These are phyloP conservation scores for Euwallacea fornicatus DNA, from an alignment of 1,140 invertebrate genomes.

Conservation along the genomic window DNA sequence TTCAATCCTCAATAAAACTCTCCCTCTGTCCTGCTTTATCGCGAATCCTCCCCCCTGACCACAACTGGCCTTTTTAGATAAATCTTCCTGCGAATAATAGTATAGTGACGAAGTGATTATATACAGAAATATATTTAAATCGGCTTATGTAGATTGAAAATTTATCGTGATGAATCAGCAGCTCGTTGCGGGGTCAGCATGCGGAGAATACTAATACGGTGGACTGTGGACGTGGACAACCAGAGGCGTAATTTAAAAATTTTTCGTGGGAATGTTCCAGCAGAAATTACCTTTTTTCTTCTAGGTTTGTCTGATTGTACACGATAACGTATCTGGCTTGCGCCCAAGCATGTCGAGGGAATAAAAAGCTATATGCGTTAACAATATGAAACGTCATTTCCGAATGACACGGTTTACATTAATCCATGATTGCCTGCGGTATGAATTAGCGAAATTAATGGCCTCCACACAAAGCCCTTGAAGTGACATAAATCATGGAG, in stretches of 20 bases:
- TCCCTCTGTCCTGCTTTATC: slow-evolving; percentile 4
- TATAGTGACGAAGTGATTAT: slow-evolving; percentile 35
- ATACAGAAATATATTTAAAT: slow-evolving; percentile 38
- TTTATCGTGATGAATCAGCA: slow-evolving; percentile 38
- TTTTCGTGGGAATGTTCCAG: not conserved
- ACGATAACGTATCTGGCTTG: no score
- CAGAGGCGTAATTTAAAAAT: not conserved
- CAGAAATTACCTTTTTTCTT: no score
- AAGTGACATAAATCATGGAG: no score
- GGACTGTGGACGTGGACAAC: slow-evolving; percentile 5
- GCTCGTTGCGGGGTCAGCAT: slow-evolving; percentile 25
- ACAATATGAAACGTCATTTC: no score
- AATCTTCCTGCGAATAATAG: slow-evolving; percentile 24
- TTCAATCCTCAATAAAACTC: not conserved
- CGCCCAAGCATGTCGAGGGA: no score
- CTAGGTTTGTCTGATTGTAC: no score
- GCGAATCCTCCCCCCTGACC: slow-evolving; percentile 20
- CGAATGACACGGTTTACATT: no score
- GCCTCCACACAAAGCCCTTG: no score
- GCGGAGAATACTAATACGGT: slow-evolving; percentile 27
- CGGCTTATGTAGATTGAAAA: slow-evolving; percentile 39
- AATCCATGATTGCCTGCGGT: no score
- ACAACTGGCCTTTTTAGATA: slow-evolving; percentile 37
- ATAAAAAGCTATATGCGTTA: no score
- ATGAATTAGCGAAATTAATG: no score